Evolutionary conservation across 2,113 vertebrate species (phyloP), one percentile per base, ranked within the genome.

Genomic region (Tupaia chinensis): DNA sequence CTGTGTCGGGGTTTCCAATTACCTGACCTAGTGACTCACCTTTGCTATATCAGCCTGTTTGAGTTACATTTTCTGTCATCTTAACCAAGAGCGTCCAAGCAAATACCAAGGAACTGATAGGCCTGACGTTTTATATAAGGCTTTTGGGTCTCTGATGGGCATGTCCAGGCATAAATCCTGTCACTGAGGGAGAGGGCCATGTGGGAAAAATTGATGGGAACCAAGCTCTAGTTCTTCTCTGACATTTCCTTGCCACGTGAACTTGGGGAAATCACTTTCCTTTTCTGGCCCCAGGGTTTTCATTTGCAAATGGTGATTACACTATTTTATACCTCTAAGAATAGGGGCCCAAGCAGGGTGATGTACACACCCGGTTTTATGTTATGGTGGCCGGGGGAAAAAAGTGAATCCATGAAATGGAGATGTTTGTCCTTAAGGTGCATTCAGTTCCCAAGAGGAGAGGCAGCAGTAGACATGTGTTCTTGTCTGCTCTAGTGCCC

Each of bases 51-150:
- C 78, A 88, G 54, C 74, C 68, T 85, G 58, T 79, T 70, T 68
- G 25, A 90, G 12, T 44, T 85, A 82, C 20, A 74, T 89, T 84
- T 93, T 91, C 61, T 93, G 66, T 93, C 74, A 32, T 89, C 23
- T 76, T 22, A 87, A 32, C 32, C 34, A 77, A 10, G 54, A 74
- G 17, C 29, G 92, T 53, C 56, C 17, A 86, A 76, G 29, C 66
- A 89, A 63, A 79, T 83, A 54, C 25, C 84, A 32, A 96, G 74
- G 63, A 29, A 56, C 25, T 11, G 15, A 54, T 9, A 77, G 23
- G 9, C 53, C 77, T 54, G 32, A 5, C 63, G 69, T 68, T 68
- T 90, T 34, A 12, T 54, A 10, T 86, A 22, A 32, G 61, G 9
- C 29, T 56, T 17, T 82, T 86, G 69, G 58, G 63, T 58, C 29